Evolutionary conservation across 1,140 invertebrate species (phyloP), one percentile per base, ranked within the genome.

Genomic region (Sycophaga agraensis): DNA sequence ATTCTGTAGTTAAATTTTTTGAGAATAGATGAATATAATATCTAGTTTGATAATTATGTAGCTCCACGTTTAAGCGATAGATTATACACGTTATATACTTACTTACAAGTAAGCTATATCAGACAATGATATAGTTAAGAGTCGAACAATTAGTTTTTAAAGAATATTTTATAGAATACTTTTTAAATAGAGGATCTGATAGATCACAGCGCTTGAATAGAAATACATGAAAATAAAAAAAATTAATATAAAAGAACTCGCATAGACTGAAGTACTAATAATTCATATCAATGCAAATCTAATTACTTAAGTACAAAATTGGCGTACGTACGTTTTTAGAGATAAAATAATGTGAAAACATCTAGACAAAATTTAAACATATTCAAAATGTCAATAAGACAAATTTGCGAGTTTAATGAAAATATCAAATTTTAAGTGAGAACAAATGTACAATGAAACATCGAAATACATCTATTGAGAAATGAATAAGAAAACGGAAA

Each of bases 261-360:
- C n/a, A 59, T 59, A 59, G 57, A 59, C 57, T 59, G 57, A 59
- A 51, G 57, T 22, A 59, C 28, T 59, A 61, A 60, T 53, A 54
- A 46, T 22, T 61, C 59, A 61, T 61, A 61, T 61, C 59, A 61
- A 53, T 34, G 12, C 28, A 43, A 12, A 48, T n/a, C n/a, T 46
- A 61, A 46, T 54, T 54, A 46, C 8, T 45, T 39, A 28, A 54
- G 59, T 61, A 54, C 59, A 61, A 61, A 54, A 34, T 51, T 34
- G 1, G 16, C n/a, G 22, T 28, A 17, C 12, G 11, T 46, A 14
- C 7, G 28, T 40, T 49, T 40, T 35, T 59, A 59, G 56, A 59
- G 14, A 42, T 17, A 49, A 28, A 31, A 28, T 4, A 40, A 16
- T n/a, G 37, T 40, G 4, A 7, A 14, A 28, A 28, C 24, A 28